Conservation (phyloP, 1,140 invertebrate species). For the Ceratitis capitata region DNA sequence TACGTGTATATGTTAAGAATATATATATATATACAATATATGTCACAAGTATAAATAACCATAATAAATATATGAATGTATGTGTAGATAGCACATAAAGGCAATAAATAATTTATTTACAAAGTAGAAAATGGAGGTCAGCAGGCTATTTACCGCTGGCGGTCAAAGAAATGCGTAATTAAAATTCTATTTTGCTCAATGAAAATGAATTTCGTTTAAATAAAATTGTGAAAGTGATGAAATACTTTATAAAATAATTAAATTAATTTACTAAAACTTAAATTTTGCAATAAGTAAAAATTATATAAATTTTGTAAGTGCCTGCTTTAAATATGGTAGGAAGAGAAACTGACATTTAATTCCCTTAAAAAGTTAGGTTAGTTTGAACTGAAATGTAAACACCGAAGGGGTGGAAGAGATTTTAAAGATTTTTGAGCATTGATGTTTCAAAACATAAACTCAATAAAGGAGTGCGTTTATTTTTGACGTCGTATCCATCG, state of each 20-base stretch:
- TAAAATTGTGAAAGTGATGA: background rate
- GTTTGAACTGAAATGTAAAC: no score
- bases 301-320: no score
- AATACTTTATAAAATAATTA: background rate
- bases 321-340: no score
- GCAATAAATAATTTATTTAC: constrained; percentile 30
- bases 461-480: no score
- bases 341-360: no score
- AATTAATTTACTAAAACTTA: background rate
- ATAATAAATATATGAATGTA: background rate
- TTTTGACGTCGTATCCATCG: no score
- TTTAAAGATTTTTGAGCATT: no score
- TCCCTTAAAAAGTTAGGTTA: no score
- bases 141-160: background rate
- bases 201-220: background rate
- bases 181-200: background rate
- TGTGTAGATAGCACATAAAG: background rate
- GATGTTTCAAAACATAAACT: no score
- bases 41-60: no score
- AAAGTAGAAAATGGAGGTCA: constrained; percentile 32
- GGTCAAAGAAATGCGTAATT: background rate
- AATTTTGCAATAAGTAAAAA: background rate
- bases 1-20: background rate
- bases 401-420: no score
- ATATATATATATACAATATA: background rate